Base-by-base conservation (phyloP, 2,797 vertebrate species). In the Amblyopsis hoosieri region DNA sequence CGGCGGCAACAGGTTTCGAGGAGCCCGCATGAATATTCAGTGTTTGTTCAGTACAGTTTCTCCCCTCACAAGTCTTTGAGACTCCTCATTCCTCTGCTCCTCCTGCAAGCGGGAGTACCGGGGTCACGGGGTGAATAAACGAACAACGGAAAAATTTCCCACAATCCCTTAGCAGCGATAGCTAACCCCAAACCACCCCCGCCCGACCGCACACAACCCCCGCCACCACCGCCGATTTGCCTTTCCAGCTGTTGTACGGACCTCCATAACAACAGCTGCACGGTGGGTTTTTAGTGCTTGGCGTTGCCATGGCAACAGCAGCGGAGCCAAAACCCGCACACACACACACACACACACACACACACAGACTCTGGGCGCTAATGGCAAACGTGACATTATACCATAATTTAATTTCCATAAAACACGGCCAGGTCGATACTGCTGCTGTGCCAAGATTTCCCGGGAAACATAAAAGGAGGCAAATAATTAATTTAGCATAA, bases 191-290 rank as follows among this genome's bases (percentile, higher is more conserved):
- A 23, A 23, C 23, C 23, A 3, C 23, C 0, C 19, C 23, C 23
- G 3, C 23, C 2, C 23, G 0, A 23, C 23, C 23, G 23, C 23
- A 23, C 23, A 3, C 19, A 23, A 23, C 19, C 19, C 19, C 23
- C 23, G 0, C 23, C 23, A 23, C 23, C 23, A 2, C 23, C 23
- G 2, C 23, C 23, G 23, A 23, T 23, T 23, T 23, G 23, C 12
- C 3, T 92, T 90, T 82, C 90, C 90, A 93, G 91, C 91, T 93
- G 91, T 92, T 93, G 84, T 74, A 88, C 3, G 89, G 85, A 82
- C 91, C 91, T 89, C 84, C 84, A 93, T 89, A 92, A 92, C 91
- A 93, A 91, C 93, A 93, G 91, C 91, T 93, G 91, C 87, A 83
- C 72, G 79, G 89, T 90, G 76, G 88, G 84, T 91, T 93, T 91